A percentile compares a stretch with the other conserved stretches of the same genome.
Conservation (phyloP, 2,888 invertebrate genomes). For the Coenonympha glycerion region DNA sequence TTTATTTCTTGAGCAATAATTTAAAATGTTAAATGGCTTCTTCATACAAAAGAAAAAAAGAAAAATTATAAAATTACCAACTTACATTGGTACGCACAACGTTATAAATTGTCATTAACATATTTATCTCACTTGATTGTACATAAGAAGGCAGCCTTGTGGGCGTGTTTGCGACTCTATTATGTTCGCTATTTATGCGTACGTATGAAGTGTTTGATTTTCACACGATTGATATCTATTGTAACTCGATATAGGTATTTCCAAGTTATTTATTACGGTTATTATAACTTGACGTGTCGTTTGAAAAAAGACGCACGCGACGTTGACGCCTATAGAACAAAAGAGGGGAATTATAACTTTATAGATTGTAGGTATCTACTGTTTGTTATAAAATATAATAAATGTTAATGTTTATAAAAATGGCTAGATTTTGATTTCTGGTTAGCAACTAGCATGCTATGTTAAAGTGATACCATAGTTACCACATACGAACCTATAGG, state of each 20-base stretch:
- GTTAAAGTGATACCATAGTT: too few species aligned
- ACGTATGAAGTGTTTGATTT: conserved; percentile 23
- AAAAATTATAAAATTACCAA: conserved; percentile 5
- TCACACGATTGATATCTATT: conserved; percentile 29
- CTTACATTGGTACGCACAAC: too few species aligned
- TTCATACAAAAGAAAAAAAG: not conserved
- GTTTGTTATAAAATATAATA: not conserved
- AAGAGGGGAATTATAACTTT: conserved; percentile 1
- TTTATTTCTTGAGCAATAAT: too few species aligned
- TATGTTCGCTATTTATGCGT: conserved; percentile 15
- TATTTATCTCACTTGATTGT: conserved; percentile 14
- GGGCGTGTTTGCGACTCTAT: conserved; percentile 19
- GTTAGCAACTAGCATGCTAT: too few species aligned
- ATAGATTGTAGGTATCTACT: too few species aligned
- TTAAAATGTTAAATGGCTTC: not conserved
- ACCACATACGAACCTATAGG: too few species aligned
- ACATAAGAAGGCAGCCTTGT: conserved; percentile 17
- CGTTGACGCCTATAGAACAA: conserved; percentile 4
- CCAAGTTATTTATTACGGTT: conserved; percentile 14
- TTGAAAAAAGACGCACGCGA: conserved; percentile 25
- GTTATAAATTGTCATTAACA: conserved; percentile 12
- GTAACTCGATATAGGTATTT: conserved; percentile 25
- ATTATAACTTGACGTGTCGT: conserved; percentile 15
- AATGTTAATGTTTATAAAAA: not conserved
- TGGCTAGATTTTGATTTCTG: not conserved